Evolutionary conservation across 2,888 invertebrate species (phyloP).

Genomic region (Ypsolopha scabrella): DNA sequence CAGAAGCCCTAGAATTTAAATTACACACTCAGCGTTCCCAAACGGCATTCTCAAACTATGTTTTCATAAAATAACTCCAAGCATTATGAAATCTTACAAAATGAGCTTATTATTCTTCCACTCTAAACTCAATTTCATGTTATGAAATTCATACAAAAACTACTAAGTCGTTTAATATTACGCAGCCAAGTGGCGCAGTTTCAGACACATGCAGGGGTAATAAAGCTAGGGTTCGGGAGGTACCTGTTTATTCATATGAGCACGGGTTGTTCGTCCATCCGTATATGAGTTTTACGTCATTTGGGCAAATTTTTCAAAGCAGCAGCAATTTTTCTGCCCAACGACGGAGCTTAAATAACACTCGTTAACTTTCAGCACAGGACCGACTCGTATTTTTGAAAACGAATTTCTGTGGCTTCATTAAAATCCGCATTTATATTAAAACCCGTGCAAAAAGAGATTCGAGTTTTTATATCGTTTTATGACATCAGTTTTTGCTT

Average conservation of each 20-base stretch:
- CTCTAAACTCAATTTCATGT: not conserved
- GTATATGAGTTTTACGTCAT: slow-evolving; percentile 59
- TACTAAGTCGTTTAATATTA: not conserved
- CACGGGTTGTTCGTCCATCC: slow-evolving; percentile 27
- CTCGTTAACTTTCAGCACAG: slow-evolving; percentile 59
- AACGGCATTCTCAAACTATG: no score
- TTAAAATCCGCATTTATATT: slow-evolving; percentile 37
- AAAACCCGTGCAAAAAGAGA: slow-evolving; percentile 12
- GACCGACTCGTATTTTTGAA: slow-evolving; percentile 50
- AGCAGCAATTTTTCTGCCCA: slow-evolving; percentile 41
- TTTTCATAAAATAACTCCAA: no score
- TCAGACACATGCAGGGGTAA: slow-evolving; percentile 19
- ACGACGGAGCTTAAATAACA: slow-evolving; percentile 49
- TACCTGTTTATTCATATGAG: slow-evolving; percentile 23
- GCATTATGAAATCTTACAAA: no score
- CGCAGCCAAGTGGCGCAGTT: slow-evolving; percentile 1
- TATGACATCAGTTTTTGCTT: not conserved
- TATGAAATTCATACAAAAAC: not conserved
- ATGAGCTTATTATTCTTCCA: no score
- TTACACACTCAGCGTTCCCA: not conserved
- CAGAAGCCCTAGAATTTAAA: no score
- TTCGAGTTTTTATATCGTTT: not conserved
- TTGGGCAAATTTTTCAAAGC: slow-evolving; percentile 57
- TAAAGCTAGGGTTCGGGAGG: slow-evolving; percentile 25
- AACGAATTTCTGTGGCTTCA: slow-evolving; percentile 50